These are phyloP conservation scores for Fregata magnificens DNA, from an alignment of 2,113 vertebrate genomes.

Conservation along the genomic window DNA sequence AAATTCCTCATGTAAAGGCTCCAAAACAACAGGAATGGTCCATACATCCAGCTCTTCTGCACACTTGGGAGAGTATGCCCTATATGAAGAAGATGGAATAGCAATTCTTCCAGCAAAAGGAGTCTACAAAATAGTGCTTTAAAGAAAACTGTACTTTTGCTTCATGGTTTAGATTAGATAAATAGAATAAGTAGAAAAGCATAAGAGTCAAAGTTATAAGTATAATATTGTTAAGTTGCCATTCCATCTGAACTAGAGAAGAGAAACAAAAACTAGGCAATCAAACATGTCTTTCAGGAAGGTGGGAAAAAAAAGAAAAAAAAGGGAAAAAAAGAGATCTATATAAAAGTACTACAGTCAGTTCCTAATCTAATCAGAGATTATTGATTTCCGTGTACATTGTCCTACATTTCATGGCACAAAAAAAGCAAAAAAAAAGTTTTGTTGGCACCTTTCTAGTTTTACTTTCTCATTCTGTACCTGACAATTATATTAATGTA, in stretches of 20 bases:
- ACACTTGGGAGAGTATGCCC: not conserved
- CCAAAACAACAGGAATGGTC: not conserved
- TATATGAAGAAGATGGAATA: not conserved
- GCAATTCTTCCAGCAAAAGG: not conserved
- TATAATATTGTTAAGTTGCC: not conserved
- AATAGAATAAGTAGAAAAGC: not conserved
- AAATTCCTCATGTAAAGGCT: not conserved
- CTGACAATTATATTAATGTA: not conserved
- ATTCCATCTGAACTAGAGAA: not conserved
- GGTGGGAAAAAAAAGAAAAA: not conserved
- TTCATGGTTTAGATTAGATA: not conserved
- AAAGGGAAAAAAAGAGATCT: not conserved
- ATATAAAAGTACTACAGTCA: not conserved
- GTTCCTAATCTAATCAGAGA: not conserved
- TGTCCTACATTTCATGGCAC: not conserved
- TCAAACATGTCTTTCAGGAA: not conserved
- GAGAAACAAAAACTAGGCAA: not conserved
- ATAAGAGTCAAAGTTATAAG: not conserved
- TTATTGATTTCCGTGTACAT: not conserved
- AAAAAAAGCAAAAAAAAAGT: not conserved
- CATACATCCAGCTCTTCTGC: not conserved
- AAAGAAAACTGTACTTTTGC: not conserved
- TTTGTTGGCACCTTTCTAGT: not conserved
- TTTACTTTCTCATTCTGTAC: not conserved
- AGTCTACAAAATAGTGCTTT: not conserved